Base-by-base conservation (phyloP, 2,113 vertebrate genomes). In the Odobenus rosmarus region DNA sequence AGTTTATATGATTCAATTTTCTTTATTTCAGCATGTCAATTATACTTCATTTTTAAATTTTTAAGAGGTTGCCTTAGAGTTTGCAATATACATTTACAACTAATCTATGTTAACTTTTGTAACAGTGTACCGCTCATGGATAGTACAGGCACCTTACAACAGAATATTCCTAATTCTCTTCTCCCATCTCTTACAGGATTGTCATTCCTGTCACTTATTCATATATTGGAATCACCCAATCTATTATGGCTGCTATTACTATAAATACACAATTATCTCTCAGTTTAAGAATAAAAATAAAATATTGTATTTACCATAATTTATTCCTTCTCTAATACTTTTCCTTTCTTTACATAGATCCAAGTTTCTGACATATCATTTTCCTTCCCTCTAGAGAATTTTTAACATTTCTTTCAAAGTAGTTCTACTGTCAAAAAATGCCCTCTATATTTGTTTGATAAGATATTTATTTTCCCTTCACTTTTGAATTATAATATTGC, bases 221-320 rank as follows among this genome's bases (percentile, higher is more conserved):
- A 14, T 33, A 46, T 83, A 42, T 18, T 36, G 24, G 61, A 80
- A 79, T 79, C 19, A 55, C 19, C 28, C 9, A 79, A 12, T 28
- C 55, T 4, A 16, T 24, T 76, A 69, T 64, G 88, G 11, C 3
- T 83, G 24, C 33, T 88, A 69, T 42, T 88, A 61, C 23, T 46
- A 21, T 94, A 39, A 88, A 57, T 21, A 72, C 53, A 72, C 7
- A 69, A 7, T 46, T 96, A 72, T 18, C 59, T 59, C 69, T 61
- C 33, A 57, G 1, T 61, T 88, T 92, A 92, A 77, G 18, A 81
- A 61, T 80, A 61, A 67, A 96, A 96, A 62, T 62, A 87, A 62
- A 87, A 79, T 76, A 61, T 57, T 84, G 2, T 42, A 82, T 82
- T 61, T 84, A 79, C 9, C 46, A 62, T 77, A 19, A 67, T 67